Evolutionary conservation across 2,113 vertebrate species (phyloP), one percentile per base, ranked within the genome.

Genomic region (Megaceryle maxima): DNA sequence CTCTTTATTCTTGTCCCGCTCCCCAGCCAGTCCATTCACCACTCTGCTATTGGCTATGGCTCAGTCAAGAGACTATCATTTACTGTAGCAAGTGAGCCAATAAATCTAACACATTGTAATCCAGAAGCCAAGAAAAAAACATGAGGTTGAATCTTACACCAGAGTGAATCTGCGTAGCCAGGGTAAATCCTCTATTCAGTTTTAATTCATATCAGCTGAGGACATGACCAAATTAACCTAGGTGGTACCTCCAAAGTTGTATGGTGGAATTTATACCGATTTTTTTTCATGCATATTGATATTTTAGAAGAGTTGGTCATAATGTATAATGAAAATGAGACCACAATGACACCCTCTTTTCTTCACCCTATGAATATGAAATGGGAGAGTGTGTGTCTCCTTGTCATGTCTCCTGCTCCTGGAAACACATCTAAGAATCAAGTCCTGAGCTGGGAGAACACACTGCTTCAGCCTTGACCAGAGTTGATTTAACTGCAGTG

Each of bases 41-140:
- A 37, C 62, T 63, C 66, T 68, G 66, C 62, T 84, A 12, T 82
- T 2, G 4, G 28, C 46, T 60, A 21, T 10, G 62, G 33, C 81
- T 82, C 69, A 48, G 88, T 77, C 41, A 72, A 85, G 69, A 89
- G 53, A 68, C 35, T 84, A 57, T 83, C 81, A 72, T 82, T 92
- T 92, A 69, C 57, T 73, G 77, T 31, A 82, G 77, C 41, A 96
- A 96, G 91, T 91, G 77, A 95, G 28, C 56, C 74, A 89, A 66
- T 85, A 92, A 89, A 95, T 94, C 88, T 76, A 76, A 85, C 77
- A 87, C 56, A 87, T 82, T 87, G 79, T 84, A 87, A 91, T 75
- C 31, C 46, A 62, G 84, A 88, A 75, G 44, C 55, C 76, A 92
- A 75, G 72, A 8, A 35, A 89, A 90, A 93, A 41, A 6, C 25